Evolutionary conservation across 2,113 vertebrate genomes (phyloP), one percentile per base, ranked within the genome.

Genomic region (Actenoides hombroni): DNA sequence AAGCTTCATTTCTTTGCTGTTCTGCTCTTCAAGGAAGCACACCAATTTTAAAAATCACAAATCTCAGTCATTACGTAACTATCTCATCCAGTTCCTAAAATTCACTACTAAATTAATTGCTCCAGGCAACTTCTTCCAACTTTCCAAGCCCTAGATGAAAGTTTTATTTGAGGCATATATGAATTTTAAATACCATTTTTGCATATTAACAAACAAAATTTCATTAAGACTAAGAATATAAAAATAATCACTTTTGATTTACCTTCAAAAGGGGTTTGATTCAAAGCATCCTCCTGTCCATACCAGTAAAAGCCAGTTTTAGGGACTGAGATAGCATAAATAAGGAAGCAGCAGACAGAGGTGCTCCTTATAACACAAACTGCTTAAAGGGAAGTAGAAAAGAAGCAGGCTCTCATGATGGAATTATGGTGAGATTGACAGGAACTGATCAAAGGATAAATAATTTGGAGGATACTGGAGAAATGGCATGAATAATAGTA

Each of bases 1-100:
- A 98, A 14, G 99, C 99, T 96, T 99, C 98, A 94, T 99, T 99
- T 96, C 99, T 99, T 96, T 99, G 99, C 83, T 98, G 98, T 88
- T 99, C 99, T 31, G 98, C 98, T 97, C 99, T 99, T 96, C 15
- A 90, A 97, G 95, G 97, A 91, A 94, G 49, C 46, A 89, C 7
- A 89, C 3, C 70, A 39, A 17, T 70, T 89, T 88, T 23, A 56
- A 35, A 61, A n/a, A 48, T 5, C 24, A 71, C 39, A 59, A 51
- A 42, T 44, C 67, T 56, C 46, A 64, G 33, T 29, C 44, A n/a
- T 73, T 42, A 56, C 20, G 19, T 76, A 73, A 75, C 33, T 28
- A 48, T 40, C 29, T 86, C 53, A 46, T 68, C 73, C 59, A 69
- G 31, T 85, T 87, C 86, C 18, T 56, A 77, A 60, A 84, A 61